Base-by-base conservation (phyloP, 2,113 vertebrate species). In the Sorex fumeus region DNA sequence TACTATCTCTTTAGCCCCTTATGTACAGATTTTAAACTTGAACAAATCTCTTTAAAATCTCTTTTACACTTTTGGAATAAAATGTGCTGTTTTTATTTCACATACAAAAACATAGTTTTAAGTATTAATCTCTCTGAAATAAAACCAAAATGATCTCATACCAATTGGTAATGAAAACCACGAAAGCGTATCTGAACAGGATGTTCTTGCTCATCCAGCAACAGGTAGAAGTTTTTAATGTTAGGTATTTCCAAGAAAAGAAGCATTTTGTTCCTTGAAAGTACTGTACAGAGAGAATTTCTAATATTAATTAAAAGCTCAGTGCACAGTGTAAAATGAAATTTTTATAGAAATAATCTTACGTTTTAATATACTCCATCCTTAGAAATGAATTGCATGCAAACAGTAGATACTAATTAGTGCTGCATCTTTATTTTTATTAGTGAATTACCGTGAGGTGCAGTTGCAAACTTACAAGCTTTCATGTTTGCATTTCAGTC, bases 81-180 rank as follows among this genome's bases (percentile, higher is more conserved):
- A 87, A 71, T 4, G 77, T 27, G 13, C 28, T 27, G 30, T 4
- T 77, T 93, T 90, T 53, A 74, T 57, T 74, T 93, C 25, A 84
- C 36, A 1, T 79, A 91, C 30, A 19, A 45, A 47, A 34, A 60
- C 62, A 75, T 0, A 85, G 64, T 88, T 88, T 84, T 82, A 23
- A 90, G 3, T 75, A 53, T n/a, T 69, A 70, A 21, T 78, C 85
- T 91, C 32, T 75, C 66, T 43, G n/a, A 53, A 91, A 76, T 18
- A 77, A 90, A 89, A 64, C 12, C 18, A 71, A 89, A 93, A 53
- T 87, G 47, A 62, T 66, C 74, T 86, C 40, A 40, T 23, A 72
- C 8, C 36, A 8, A 85, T 57, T 74, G 25, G 19, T 57, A 77
- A 81, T 86, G 40, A 87, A 88, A 91, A 60, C 53, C 84, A 92